Evolutionary conservation across 2,113 vertebrate genomes (phyloP), one percentile per base, ranked within the genome.

Genomic region (Pangasianodon gigas): DNA sequence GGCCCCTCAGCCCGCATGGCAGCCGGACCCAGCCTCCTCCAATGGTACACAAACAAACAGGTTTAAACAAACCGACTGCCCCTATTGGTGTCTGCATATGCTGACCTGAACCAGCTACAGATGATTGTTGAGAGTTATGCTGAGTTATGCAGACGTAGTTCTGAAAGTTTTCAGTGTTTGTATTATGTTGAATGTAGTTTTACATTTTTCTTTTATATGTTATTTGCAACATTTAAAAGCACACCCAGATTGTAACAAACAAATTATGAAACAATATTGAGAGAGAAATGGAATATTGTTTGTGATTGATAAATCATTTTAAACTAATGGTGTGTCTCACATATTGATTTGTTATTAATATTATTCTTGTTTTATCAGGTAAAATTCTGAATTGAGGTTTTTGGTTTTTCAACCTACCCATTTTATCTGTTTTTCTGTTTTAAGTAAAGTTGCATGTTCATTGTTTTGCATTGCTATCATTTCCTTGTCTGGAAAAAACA

Each of bases 1-100:
- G 83, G 91, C 1, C 89, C 93, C 9, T 89, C 91, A 10, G 91
- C 92, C 1, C 92, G 92, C n/a, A 81, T 94, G 84, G 92, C 91
- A 9, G 89, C 87, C 0, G 90, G 90, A 7, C 29, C 86, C 21
- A 48, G 62, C 74, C 7, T 90, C 29, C 90, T 90, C 7, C n/a
- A 79, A 5, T 91, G 91, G 91, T 89, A 62, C 48, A 82, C 85
- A 29, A 52, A 74, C 13, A 87, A 89, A 44, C 44, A 1, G 19
- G 62, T n/a, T 52, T 87, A 58, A 89, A n/a, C 48, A 4, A 48
- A 52, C 48, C 0, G 6, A 29, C n/a, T 88, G 65, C 8, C 26
- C 16, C 46, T 54, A 29, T 24, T 69, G n/a, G 21, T 18, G 9
- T 41, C n/a, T 46, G 29, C 79, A 44, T n/a, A 14, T 0, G 6